These are phyloP conservation scores for Ferrisia virgata DNA, from an alignment of 2,888 invertebrate species.

Conservation along the genomic window DNA sequence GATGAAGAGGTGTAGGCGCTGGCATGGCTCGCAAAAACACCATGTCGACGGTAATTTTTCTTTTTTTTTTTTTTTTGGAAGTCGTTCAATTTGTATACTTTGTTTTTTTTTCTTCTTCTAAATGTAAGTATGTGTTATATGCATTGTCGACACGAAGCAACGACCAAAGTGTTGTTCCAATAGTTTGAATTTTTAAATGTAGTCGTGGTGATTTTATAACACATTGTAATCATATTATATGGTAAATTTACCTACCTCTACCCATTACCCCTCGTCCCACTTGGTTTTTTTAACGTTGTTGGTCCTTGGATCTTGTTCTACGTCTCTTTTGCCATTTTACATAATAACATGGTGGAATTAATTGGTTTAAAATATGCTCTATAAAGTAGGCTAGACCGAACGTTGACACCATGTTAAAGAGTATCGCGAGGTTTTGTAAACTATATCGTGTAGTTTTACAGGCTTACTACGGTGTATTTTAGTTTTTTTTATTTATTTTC, in stretches of 20 bases:
- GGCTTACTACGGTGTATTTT: background rate
- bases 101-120: background rate
- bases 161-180: background rate
- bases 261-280: too few species aligned
- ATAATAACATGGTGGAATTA: background rate
- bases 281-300: too few species aligned
- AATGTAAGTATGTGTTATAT: too few species aligned
- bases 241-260: background rate
- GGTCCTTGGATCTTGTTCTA: too few species aligned
- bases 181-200: background rate
- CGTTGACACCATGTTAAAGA: background rate
- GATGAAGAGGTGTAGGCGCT: background rate
- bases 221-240: too few species aligned
- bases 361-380: background rate
- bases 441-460: background rate
- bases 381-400: background rate
- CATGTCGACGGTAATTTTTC: background rate
- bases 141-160: background rate
- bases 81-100: slow-evolving; percentile 9
- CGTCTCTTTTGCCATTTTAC: too few species aligned
- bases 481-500: too few species aligned
- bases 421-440: background rate
- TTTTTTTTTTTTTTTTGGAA: background rate
- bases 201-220: background rate
- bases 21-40: background rate